Conservation (phyloP, 1,140 invertebrate genomes). For the Hycleus phaleratus region DNA sequence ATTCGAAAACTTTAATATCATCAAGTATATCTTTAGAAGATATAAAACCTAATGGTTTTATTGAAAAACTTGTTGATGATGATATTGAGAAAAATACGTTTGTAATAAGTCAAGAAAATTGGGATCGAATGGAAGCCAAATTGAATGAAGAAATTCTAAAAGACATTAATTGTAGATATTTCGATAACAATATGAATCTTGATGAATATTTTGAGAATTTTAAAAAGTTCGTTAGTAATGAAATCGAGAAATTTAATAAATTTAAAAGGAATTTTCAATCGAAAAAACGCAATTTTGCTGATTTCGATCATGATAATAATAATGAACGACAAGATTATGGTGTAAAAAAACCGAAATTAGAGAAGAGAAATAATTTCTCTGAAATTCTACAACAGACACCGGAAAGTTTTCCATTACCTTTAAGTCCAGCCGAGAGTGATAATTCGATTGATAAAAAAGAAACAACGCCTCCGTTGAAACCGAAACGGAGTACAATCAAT, state of each 20-base stretch:
- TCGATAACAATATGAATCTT: background rate
- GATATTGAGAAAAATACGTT: conserved; percentile 6
- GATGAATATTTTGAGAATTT: conserved; percentile 2
- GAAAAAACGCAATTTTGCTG: background rate
- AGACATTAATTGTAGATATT: conserved; percentile 20
- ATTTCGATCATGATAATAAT: background rate
- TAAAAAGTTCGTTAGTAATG: background rate
- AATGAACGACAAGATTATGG: background rate
- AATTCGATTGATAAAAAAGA: conserved; percentile 29
- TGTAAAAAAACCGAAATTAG: background rate
- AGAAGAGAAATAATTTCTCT: background rate
- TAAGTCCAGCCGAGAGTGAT: conserved; percentile 34
- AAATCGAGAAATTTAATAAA: conserved; percentile 4
- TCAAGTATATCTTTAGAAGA: conserved; percentile 1
- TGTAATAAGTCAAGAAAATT: conserved; percentile 33
- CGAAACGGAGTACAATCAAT: conserved; percentile 18
- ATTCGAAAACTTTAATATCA: background rate
- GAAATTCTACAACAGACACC: background rate
- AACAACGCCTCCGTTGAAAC: conserved; percentile 3
- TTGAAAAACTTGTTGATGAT: background rate
- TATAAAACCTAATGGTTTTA: conserved; percentile 10
- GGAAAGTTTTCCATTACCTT: conserved; percentile 27
- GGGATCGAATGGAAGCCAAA: conserved; percentile 36
- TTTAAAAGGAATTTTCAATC: background rate
- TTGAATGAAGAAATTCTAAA: conserved; percentile 28